Evolutionary conservation across 2,888 invertebrate species (phyloP).

Genomic region (Hypena proboscidalis): DNA sequence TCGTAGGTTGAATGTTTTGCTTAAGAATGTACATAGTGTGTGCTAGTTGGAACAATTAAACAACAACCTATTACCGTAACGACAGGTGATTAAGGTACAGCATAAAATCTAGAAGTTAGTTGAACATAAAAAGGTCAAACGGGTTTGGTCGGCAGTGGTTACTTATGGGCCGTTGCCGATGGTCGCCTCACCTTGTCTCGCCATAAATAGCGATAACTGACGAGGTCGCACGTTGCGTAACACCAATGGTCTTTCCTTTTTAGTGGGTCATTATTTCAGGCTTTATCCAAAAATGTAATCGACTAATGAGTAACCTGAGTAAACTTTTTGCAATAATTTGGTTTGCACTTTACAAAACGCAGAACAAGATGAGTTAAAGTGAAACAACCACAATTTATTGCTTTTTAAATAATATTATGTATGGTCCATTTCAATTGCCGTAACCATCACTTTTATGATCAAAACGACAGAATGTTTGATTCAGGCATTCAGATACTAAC

Average conservation of each 20-base stretch:
- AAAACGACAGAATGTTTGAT: too few species aligned
- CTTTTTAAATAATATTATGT: too few species aligned
- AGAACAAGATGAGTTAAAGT: too few species aligned
- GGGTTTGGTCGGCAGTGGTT: constrained; percentile 47
- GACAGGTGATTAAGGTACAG: constrained; percentile 1
- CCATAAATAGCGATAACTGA: constrained; percentile 76
- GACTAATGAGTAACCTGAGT: constrained; percentile 20
- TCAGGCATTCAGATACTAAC: too few species aligned
- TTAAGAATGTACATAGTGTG: too few species aligned
- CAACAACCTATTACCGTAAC: too few species aligned
- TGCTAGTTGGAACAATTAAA: too few species aligned
- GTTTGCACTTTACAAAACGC: too few species aligned
- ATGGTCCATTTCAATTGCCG: too few species aligned
- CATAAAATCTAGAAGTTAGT: constrained; percentile 18
- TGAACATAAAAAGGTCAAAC: constrained; percentile 32
- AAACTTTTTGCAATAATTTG: constrained; percentile 12
- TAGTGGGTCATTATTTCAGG: constrained; percentile 55
- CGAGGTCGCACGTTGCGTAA: constrained; percentile 75
- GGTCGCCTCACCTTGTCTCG: constrained; percentile 72
- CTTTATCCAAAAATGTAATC: constrained; percentile 45
- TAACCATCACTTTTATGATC: too few species aligned
- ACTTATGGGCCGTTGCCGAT: constrained; percentile 65
- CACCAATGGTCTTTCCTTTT: constrained; percentile 63
- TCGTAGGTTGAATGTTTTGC: too few species aligned
- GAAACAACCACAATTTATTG: too few species aligned